A percentile compares a stretch with the other conserved stretches of the same genome.
Evolutionary conservation across 2,113 vertebrate genomes (phyloP).

Genomic region (Platycercus adscitus): DNA sequence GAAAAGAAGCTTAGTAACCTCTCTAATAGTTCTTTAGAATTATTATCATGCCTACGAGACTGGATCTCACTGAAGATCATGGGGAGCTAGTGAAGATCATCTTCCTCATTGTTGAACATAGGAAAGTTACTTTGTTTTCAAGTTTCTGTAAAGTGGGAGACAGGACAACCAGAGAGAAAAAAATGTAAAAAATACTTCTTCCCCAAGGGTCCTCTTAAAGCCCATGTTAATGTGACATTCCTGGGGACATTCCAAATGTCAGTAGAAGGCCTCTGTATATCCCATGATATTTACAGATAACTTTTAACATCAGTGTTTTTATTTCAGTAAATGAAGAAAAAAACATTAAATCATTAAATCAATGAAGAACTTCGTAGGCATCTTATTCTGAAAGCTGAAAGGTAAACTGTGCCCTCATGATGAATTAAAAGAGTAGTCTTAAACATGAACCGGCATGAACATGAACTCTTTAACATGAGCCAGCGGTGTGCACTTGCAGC

Average conservation of each 20-base stretch:
- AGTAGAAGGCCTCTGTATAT: background rate
- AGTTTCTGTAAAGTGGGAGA: background rate
- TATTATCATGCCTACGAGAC: background rate
- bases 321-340: background rate
- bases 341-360: background rate
- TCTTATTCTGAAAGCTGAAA: background rate
- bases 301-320: background rate
- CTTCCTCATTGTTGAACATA: background rate
- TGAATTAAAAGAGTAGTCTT: background rate
- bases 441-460: background rate
- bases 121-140: background rate
- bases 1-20: background rate
- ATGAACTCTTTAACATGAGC: no score
- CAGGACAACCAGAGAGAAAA: background rate
- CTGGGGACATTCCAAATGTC: background rate
- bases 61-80: background rate
- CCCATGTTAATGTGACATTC: background rate
- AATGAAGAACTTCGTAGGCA: background rate
- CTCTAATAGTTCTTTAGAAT: background rate
- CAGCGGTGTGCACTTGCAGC: no score
- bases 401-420: background rate
- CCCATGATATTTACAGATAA: background rate
- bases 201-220: background rate
- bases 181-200: background rate
- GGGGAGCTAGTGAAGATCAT: background rate